These are phyloP conservation scores for Cylloceria caligata DNA, from an alignment of 2,888 invertebrate genomes.

Conservation along the genomic window DNA sequence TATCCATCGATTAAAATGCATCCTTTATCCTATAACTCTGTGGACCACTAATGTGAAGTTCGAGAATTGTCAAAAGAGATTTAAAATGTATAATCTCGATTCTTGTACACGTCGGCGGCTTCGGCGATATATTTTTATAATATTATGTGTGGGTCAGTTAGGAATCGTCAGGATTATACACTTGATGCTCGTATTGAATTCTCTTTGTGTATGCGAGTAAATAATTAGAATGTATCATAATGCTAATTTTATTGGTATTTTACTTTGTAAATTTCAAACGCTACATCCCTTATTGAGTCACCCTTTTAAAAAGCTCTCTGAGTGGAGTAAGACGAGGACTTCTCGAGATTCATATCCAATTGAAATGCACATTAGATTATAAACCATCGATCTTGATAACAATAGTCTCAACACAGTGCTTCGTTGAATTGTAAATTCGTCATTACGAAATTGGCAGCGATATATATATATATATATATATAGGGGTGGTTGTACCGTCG, in stretches of 20 bases:
- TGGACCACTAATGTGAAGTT: too few relatives aligned
- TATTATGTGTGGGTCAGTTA: too few relatives aligned
- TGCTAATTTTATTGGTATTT: neutral
- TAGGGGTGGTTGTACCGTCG: neutral
- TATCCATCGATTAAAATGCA: too few relatives aligned
- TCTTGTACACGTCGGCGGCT: too few relatives aligned
- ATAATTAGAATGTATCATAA: neutral
- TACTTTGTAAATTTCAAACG: neutral
- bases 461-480: too few relatives aligned
- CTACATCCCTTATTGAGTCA: neutral
- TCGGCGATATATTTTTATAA: too few relatives aligned
- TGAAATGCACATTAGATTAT: constrained; percentile 69
- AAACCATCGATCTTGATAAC: constrained; percentile 63
- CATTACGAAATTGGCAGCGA: constrained; percentile 62
- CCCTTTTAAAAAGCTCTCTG: neutral
- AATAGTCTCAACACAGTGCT: constrained; percentile 64
- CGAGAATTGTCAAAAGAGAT: too few relatives aligned
- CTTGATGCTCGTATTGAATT: too few relatives aligned
- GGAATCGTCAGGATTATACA: too few relatives aligned
- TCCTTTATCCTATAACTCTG: too few relatives aligned
- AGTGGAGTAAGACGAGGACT: constrained; percentile 19
- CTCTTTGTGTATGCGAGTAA: too few relatives aligned
- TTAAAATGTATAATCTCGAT: too few relatives aligned
- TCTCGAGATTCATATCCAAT: constrained; percentile 64
- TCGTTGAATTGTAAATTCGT: constrained; percentile 71